Evolutionary conservation across 2,888 invertebrate genomes (phyloP).

Genomic region (Lapara coniferarum): DNA sequence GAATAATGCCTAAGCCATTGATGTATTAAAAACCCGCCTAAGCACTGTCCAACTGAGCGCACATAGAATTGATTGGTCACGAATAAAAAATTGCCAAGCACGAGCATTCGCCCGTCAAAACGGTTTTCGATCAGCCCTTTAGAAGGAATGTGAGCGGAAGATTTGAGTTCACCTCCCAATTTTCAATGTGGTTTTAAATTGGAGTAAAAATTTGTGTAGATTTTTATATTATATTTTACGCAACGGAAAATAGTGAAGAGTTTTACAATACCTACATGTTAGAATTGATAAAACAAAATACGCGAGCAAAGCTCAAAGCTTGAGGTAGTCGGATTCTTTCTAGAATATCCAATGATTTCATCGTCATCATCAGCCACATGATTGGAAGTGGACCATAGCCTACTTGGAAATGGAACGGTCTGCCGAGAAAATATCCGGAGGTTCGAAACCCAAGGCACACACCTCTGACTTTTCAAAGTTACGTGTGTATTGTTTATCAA

Average conservation of each 20-base stretch:
- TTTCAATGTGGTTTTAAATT: constrained; percentile 7
- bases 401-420: too few relatives aligned
- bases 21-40: too few relatives aligned
- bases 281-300: background rate
- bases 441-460: too few relatives aligned
- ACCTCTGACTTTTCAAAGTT: too few relatives aligned
- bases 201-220: background rate
- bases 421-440: too few relatives aligned
- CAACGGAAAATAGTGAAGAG: background rate
- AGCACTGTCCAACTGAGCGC: background rate
- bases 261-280: background rate
- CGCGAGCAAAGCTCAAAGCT: background rate
- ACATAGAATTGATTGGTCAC: constrained; percentile 6
- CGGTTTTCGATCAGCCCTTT: constrained; percentile 9
- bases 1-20: too few relatives aligned
- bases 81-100: constrained; percentile 11
- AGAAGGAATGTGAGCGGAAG: constrained; percentile 16
- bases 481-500: too few relatives aligned
- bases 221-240: background rate
- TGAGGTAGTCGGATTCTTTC: background rate
- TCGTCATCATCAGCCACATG: too few relatives aligned
- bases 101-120: constrained; percentile 22
- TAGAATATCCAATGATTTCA: too few relatives aligned
- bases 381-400: too few relatives aligned
- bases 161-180: constrained; percentile 8